These are phyloP conservation scores for Phortica okadai DNA, from an alignment of 2,888 invertebrate species.

Conservation along the genomic window DNA sequence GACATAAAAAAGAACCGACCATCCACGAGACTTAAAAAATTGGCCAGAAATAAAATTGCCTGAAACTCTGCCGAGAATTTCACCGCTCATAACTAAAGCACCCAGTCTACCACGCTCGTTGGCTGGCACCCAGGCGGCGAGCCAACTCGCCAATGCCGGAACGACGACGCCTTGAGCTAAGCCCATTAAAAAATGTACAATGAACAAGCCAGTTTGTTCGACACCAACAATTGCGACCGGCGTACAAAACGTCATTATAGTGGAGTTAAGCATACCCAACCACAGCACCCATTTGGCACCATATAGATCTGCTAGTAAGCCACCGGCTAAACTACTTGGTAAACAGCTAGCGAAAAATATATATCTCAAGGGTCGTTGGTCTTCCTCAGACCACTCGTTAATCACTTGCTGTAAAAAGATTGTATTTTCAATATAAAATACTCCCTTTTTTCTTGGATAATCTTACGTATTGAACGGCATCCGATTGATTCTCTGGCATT, in stretches of 20 bases:
- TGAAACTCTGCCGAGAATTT: conserved; percentile 81
- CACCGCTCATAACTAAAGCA: conserved; percentile 86
- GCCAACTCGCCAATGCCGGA: conserved; percentile 88
- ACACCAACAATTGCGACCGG: conserved; percentile 82
- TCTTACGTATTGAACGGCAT: too few species aligned
- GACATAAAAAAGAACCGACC: conserved; percentile 87
- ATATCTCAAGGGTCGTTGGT: conserved; percentile 84
- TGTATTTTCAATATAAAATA: too few species aligned
- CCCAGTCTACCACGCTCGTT: conserved; percentile 87
- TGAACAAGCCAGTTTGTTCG: conserved; percentile 82
- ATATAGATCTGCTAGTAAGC: conserved; percentile 84
- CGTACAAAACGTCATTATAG: conserved; percentile 86
- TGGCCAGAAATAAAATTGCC: conserved; percentile 83
- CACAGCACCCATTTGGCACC: conserved; percentile 91
- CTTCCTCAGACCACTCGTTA: conserved; percentile 82
- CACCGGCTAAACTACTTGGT: conserved; percentile 87
- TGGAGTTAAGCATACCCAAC: too few species aligned
- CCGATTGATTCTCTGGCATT: too few species aligned
- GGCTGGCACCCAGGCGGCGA: conserved; percentile 89
- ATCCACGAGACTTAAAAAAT: conserved; percentile 82
- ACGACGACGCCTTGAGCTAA: conserved; percentile 84
- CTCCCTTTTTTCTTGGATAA: too few species aligned
- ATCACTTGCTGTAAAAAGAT: conserved; percentile 43
- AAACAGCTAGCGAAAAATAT: conserved; percentile 90
- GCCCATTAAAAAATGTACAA: conserved; percentile 85